phyloP scores from a whole-genome alignment of 1,140 invertebrate species.

The Meloidogyne exigua region DNA sequence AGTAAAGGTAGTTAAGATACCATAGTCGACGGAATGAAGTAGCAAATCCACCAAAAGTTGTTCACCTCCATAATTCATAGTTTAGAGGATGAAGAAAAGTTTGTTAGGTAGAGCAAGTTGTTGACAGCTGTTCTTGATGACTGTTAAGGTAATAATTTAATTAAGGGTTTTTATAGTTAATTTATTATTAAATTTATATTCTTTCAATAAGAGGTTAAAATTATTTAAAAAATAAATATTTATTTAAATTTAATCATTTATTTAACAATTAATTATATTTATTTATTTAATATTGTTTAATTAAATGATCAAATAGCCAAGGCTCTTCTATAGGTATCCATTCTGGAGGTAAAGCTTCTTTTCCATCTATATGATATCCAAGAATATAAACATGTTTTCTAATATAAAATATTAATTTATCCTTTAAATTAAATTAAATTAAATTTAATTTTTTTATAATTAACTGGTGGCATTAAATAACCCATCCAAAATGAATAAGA shows the following conservation, averaged over 20 bases:
- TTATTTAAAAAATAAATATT: too few species aligned
- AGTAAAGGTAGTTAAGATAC: not conserved
- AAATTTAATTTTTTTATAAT: not conserved
- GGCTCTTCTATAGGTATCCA: constrained; percentile 14
- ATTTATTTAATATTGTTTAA: not conserved
- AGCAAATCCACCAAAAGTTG: not conserved
- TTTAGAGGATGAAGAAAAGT: not conserved
- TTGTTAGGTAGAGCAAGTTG: not conserved
- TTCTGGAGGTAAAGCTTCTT: constrained; percentile 2
- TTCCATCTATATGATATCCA: constrained; percentile 9
- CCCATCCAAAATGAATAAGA: constrained; percentile 47
- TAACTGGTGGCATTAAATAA: constrained; percentile 33
- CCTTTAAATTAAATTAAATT: not conserved
- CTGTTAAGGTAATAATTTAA: too few species aligned
- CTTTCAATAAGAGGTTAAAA: too few species aligned
- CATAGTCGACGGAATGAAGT: not conserved
- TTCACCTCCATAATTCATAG: not conserved
- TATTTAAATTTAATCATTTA: too few species aligned
- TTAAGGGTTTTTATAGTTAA: not conserved
- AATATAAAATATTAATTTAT: not conserved
- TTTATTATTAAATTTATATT: too few species aligned
- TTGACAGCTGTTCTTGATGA: not conserved
- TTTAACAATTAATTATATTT: too few species aligned
- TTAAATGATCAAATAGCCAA: constrained; percentile 7
- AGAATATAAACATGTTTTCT: constrained; percentile 7